Base-by-base conservation (phyloP, 2,888 invertebrate species). In the Sinodicranocentrus sp. region DNA sequence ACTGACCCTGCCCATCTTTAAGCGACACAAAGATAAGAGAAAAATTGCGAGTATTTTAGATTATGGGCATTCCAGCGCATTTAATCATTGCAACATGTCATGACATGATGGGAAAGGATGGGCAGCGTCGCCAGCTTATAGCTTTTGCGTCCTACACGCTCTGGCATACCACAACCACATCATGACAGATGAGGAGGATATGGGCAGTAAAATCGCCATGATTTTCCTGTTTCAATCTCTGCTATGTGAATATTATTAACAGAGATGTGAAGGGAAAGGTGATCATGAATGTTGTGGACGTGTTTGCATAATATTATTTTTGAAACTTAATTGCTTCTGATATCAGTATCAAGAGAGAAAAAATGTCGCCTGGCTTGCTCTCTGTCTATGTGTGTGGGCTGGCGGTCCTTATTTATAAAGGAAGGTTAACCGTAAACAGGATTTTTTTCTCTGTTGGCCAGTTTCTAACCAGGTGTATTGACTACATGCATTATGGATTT, bases 371-470 rank as follows among this genome's bases (percentile, higher is more conserved):
- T 26, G 25, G n/a, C n/a, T n/a, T n/a, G n/a, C n/a, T n/a, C n/a
- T n/a, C 15, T 57, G 15, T 26, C 52, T 39, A 63, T 61, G 70
- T 78, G 78, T 78, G 78, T 78, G 78, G 78, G 78, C 78, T 70
- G 67, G 17, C 10, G 65, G 13, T 44, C 61, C n/a, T n/a, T 3
- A 3, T 61, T 39, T n/a, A 39, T 15, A 17, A 21, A 43, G 21
- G 43, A 65, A 65, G 39, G 65, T 77, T 68, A 68, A 43, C 39
- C 59, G 39, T 28, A 77, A 77, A 77, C 77, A 77, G 77, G 77
- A 77, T 77, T 77, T 77, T 77, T 54, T 13, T 48, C 25, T n/a
- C 39, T 44, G 63, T 26, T 44, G 33, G 43, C 25, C 61, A n/a
- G 3, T n/a, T 33, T 6, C 33, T 33, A 33, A 6, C 33, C 33